Conservation (phyloP, 2,113 vertebrate species). For the Notothenia coriiceps region DNA sequence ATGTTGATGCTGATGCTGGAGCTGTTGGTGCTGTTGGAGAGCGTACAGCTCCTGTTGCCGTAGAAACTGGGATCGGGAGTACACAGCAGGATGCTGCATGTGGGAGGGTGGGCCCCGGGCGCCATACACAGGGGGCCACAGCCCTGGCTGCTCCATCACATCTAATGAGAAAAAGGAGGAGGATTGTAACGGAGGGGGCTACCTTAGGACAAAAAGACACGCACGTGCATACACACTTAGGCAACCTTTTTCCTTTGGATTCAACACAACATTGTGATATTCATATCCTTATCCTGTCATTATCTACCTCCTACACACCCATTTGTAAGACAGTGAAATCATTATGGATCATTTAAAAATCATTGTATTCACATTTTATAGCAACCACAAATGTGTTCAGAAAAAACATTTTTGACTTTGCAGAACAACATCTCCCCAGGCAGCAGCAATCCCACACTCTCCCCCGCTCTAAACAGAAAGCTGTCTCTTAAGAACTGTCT, state of each 20-base stretch:
- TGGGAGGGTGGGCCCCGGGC: slow-evolving; percentile 91
- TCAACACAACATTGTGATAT: slow-evolving; percentile 37
- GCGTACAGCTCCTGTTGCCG: slow-evolving; percentile 95
- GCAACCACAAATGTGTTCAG: slow-evolving; percentile 30
- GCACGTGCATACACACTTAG: slow-evolving; percentile 23
- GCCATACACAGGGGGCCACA: slow-evolving; percentile 96
- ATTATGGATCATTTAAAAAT: slow-evolving; percentile 68
- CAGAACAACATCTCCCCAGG: slow-evolving; percentile 63
- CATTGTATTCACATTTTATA: slow-evolving; percentile 62
- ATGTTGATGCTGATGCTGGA: slow-evolving; percentile 82
- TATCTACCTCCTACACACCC: slow-evolving; percentile 50
- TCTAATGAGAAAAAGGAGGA: slow-evolving; percentile 85
- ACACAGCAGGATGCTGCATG: slow-evolving; percentile 95
- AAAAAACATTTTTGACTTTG: slow-evolving; percentile 54
- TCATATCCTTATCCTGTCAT: slow-evolving; percentile 51
- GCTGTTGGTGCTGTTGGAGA: slow-evolving; percentile 91
- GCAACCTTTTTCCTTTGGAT: slow-evolving; percentile 17
- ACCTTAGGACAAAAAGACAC: slow-evolving; percentile 50
- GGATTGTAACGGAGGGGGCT: slow-evolving; percentile 47
- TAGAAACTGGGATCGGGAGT: slow-evolving; percentile 94
- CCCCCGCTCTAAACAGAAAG: slow-evolving; percentile 53
- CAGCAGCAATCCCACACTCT: slow-evolving; percentile 73
- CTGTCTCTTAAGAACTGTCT: slow-evolving; percentile 52
- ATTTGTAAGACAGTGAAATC: slow-evolving; percentile 56
- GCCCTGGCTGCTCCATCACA: slow-evolving; percentile 95